Conservation (phyloP, 2,797 vertebrate genomes). For the Selene dorsalis region DNA sequence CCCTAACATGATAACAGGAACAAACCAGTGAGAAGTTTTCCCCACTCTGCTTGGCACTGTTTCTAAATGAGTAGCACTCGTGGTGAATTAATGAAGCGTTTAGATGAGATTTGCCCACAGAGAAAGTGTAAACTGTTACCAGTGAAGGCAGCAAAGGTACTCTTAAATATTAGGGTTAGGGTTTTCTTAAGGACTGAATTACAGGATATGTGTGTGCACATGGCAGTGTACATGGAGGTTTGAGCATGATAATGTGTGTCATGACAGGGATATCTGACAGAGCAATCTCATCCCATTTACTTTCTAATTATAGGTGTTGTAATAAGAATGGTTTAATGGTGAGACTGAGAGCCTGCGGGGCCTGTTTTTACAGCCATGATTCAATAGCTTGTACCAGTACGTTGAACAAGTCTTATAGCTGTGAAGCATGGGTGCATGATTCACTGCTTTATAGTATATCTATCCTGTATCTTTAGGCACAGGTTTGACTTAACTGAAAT, state of each 20-base stretch:
- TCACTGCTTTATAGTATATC: background rate
- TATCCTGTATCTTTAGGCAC: background rate
- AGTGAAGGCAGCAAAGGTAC: constrained; percentile 30
- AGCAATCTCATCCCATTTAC: constrained; percentile 41
- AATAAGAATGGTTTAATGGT: constrained; percentile 36
- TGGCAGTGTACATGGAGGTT: constrained; percentile 14
- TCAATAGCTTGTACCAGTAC: constrained; percentile 10
- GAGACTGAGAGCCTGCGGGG: constrained; percentile 30
- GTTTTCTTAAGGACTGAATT: constrained; percentile 21
- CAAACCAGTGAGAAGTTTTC: constrained; percentile 42
- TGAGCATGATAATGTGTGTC: constrained; percentile 5
- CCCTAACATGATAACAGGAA: constrained; percentile 28
- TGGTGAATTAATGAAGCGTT: constrained; percentile 66
- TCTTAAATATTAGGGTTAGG: constrained; percentile 1
- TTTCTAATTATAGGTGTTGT: constrained; percentile 43
- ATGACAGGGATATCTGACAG: constrained; percentile 30
- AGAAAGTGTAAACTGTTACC: constrained; percentile 56
- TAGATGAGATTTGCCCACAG: constrained; percentile 42
- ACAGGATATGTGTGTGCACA: background rate
- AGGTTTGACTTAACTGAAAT: background rate
- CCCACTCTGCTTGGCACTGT: constrained; percentile 20
- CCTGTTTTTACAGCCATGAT: constrained; percentile 21
- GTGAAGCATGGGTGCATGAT: background rate
- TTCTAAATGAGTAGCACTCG: constrained; percentile 35
- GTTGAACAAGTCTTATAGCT: background rate